These are phyloP conservation scores for Alectoris magna DNA, from an alignment of 2,797 vertebrate species.

Conservation along the genomic window DNA sequence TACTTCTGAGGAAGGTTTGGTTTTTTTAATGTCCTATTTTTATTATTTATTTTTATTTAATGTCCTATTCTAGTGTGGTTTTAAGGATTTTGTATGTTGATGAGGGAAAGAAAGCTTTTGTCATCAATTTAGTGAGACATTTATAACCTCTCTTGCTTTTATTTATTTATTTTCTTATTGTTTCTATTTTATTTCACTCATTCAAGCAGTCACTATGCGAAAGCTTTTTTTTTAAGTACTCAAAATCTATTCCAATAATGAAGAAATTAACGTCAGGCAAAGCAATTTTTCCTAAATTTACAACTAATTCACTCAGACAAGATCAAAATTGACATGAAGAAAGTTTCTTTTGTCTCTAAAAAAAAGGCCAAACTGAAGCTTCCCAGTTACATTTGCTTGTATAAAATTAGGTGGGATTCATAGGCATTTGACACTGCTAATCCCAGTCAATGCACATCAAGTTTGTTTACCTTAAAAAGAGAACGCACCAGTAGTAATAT, in stretches of 20 bases:
- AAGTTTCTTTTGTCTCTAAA: background rate
- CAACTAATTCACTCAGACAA: slow-evolving; percentile 10
- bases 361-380: background rate
- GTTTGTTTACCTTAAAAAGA: background rate
- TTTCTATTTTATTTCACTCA: slow-evolving; percentile 17
- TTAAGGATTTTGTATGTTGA: slow-evolving; percentile 22
- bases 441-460: background rate
- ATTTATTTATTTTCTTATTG: slow-evolving; percentile 24
- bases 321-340: slow-evolving; percentile 31
- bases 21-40: background rate
- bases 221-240: slow-evolving; percentile 42
- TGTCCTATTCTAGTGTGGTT: background rate
- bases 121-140: slow-evolving; percentile 5
- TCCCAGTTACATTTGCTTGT: background rate
- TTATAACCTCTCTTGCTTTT: slow-evolving; percentile 47
- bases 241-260: slow-evolving; percentile 55
- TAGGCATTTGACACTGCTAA: background rate
- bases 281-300: slow-evolving; percentile 61
- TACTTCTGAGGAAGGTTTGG: background rate
- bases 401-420: background rate
- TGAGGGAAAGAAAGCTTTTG: slow-evolving; percentile 6
- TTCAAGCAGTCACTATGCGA: slow-evolving; percentile 29
- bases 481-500: background rate
- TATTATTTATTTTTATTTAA: too few relatives aligned
- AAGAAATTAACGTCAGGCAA: slow-evolving; percentile 57